These are phyloP conservation scores for Hirundo rustica DNA, from an alignment of 2,797 vertebrate species.

Conservation along the genomic window DNA sequence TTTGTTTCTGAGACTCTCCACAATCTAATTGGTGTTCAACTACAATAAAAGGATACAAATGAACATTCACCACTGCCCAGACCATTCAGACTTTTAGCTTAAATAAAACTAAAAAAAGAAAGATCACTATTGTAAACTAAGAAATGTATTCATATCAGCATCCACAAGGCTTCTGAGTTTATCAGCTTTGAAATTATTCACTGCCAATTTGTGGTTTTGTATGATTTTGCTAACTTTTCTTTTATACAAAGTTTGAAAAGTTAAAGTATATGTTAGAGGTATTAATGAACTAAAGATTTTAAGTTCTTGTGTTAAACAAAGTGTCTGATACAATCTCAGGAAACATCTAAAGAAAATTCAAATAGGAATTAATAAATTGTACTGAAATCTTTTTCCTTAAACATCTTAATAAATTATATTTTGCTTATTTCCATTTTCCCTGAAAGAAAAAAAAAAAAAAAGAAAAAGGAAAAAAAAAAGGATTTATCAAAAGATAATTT, in stretches of 20 bases:
- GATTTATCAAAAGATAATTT: slow-evolving; percentile 30
- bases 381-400: slow-evolving; percentile 40
- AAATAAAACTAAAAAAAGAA: slow-evolving; percentile 75
- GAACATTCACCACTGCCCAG: slow-evolving; percentile 94
- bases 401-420: slow-evolving; percentile 80
- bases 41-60: slow-evolving; percentile 81
- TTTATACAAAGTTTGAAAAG: slow-evolving; percentile 59
- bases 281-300: slow-evolving; percentile 42
- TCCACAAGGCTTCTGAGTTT: slow-evolving; percentile 86
- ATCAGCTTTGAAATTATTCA: slow-evolving; percentile 67
- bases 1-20: slow-evolving; percentile 75
- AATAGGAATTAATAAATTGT: slow-evolving; percentile 48
- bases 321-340: slow-evolving; percentile 70
- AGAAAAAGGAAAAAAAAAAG: background rate
- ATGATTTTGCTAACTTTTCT: background rate
- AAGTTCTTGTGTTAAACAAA: slow-evolving; percentile 33
- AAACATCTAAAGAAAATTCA: slow-evolving; percentile 70
- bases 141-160: slow-evolving; percentile 81
- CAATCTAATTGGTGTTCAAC: slow-evolving; percentile 77
- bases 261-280: slow-evolving; percentile 46
- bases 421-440: slow-evolving; percentile 82
- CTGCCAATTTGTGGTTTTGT: slow-evolving; percentile 71
- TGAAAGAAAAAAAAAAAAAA: background rate
- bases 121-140: slow-evolving; percentile 82
- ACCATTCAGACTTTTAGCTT: slow-evolving; percentile 82